phyloP scores from a whole-genome alignment of 1,140 invertebrate genomes.

The Yoshiicerus persimilis region DNA sequence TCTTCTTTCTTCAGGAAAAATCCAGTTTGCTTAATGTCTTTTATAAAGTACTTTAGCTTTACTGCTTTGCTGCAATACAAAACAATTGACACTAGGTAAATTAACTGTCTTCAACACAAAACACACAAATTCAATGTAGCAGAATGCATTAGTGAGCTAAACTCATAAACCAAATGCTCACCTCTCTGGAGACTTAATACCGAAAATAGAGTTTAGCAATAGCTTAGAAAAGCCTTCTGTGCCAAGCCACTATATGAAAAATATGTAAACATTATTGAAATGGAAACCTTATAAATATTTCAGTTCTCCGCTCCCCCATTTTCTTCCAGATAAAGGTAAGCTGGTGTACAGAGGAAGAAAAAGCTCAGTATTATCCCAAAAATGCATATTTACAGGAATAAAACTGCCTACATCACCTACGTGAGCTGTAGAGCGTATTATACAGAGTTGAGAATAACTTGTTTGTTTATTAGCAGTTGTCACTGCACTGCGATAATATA shows the following conservation, averaged over 20 bases:
- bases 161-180: background rate
- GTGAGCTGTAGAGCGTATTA: too few species aligned
- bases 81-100: background rate
- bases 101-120: background rate
- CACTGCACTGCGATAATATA: background rate
- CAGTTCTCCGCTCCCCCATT: background rate
- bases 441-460: background rate
- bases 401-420: too few species aligned
- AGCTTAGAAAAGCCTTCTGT: background rate
- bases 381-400: too few species aligned
- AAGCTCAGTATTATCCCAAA: too few species aligned
- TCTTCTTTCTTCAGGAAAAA: background rate
- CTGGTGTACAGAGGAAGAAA: too few species aligned
- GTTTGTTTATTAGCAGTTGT: background rate
- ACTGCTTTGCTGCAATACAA: background rate
- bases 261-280: conserved; percentile 11
- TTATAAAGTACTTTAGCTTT: background rate
- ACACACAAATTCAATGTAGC: background rate
- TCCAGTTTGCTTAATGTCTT: background rate
- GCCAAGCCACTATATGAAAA: background rate
- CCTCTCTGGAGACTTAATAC: background rate
- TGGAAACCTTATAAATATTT: background rate
- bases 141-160: background rate
- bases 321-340: background rate
- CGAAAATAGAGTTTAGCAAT: background rate